Evolutionary conservation across 2,797 vertebrate genomes (phyloP), one percentile per base, ranked within the genome.

Genomic region (Microctenopoma steveboyesi): DNA sequence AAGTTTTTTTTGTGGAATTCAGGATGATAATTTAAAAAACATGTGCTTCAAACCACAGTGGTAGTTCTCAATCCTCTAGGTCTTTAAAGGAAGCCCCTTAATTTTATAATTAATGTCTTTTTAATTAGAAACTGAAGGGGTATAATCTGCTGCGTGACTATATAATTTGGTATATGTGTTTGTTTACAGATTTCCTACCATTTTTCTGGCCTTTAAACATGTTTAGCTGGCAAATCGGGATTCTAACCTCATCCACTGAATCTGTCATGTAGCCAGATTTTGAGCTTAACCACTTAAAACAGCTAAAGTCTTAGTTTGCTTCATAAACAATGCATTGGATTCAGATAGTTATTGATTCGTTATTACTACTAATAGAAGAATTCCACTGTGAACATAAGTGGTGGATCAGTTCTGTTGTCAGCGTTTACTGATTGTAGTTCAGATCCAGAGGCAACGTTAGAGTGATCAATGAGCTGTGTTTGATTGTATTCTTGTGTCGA

Each of bases 1-100:
- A 83, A 73, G 86, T 91, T 91, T 94, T 94, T 22, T 89, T 69
- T n/a, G 83, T 86, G 90, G 91, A 92, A 92, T 92, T 89, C 66
- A 52, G 82, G 46, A 78, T 66, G 88, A 89, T 92, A 83, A 92
- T 92, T 88, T 88, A 70, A 90, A 92, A 91, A 90, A 68, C 78
- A 74, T 74, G 83, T 81, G 49, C 70, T 69, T 69, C 71, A 70
- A 84, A 78, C 87, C 84, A 90, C 93, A 92, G 91, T 79, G 81
- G 87, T 86, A 77, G 75, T 88, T 92, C 91, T 93, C 91, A 92
- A 56, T 12, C 63, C 48, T 78, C 33, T 80, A 67, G 72, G 28
- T 33, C 56, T 64, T 61, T 28, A 12, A 42, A 76, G 42, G 28
- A 58, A 33, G 50, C 16, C 39, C 13, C 52, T 50, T 18, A 25